Conservation (phyloP, 53 echinoderm and acorn worm species). For the Zoroaster sp. region DNA sequence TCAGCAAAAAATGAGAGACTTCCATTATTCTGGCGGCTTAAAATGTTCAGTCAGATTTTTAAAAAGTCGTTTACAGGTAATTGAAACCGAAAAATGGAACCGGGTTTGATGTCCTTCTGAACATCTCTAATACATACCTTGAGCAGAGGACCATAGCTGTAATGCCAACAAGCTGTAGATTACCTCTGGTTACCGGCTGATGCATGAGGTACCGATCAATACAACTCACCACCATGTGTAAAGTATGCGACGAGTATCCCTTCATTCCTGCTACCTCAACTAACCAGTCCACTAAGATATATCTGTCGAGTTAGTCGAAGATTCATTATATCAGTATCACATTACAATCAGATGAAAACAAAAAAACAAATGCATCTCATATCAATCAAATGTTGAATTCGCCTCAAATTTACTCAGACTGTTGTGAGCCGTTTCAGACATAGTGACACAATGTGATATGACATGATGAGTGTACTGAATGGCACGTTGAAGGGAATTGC, state of each 20-base stretch:
- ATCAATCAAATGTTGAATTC: background rate
- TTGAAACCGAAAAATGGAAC: no score
- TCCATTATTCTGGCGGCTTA: no score
- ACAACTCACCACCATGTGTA: conserved; percentile 85
- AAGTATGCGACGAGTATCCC: conserved; percentile 81
- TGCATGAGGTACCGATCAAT: conserved; percentile 91
- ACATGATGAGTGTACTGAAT: no score
- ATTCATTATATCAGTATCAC: no score
- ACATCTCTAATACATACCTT: conserved; percentile 59
- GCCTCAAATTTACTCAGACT: background rate
- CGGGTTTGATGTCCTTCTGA: no score
- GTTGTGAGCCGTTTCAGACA: background rate
- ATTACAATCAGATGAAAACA: background rate
- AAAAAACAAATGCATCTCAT: background rate
- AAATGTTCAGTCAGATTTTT: no score
- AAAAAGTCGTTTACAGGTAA: no score
- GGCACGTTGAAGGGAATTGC: no score
- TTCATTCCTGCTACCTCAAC: conserved; percentile 94
- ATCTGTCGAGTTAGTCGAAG: conserved; percentile 33
- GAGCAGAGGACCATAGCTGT: conserved; percentile 96
- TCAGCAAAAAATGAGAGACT: no score
- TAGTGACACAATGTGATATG: no score
- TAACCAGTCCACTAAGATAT: conserved; percentile 97
- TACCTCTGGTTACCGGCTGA: conserved; percentile 70
- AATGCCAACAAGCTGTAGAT: conserved; percentile 93